Percentiles rank a stretch among this genome's conserved stretches.
Conservation (phyloP, 2,888 invertebrate genomes). For the Galerucella calmariensis region DNA sequence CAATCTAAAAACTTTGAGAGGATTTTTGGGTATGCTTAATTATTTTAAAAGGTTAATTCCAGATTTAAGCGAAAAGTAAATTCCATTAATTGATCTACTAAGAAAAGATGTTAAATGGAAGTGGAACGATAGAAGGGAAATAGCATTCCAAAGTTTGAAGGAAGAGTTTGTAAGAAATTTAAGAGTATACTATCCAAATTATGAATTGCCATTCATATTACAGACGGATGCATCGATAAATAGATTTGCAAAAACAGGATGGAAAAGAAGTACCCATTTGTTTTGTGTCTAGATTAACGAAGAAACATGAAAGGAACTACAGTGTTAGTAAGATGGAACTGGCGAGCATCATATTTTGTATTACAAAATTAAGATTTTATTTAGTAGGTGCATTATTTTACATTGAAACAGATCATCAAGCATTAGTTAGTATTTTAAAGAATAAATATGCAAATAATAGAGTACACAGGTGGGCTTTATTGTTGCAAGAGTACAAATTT, state of each 20-base stretch:
- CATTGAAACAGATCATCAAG: not conserved
- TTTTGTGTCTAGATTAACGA: constrained; percentile 12
- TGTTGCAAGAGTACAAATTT: too few relatives aligned
- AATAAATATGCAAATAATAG: too few relatives aligned
- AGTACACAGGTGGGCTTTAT: too few relatives aligned
- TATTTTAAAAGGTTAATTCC: constrained; percentile 10
- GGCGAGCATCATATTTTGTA: constrained; percentile 8
- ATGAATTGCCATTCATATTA: constrained; percentile 9
- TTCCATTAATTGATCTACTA: not conserved
- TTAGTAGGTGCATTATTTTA: constrained; percentile 2
- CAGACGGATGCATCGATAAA: constrained; percentile 13
- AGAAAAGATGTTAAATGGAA: constrained; percentile 14
- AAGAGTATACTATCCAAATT: too few relatives aligned
- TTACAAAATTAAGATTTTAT: not conserved
- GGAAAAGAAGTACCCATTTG: constrained; percentile 16
- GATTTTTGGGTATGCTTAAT: constrained; percentile 10
- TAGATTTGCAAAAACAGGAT: constrained; percentile 17
- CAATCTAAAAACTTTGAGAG: not conserved
- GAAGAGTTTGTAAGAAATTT: not conserved
- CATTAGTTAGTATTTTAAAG: too few relatives aligned
- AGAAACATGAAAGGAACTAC: constrained; percentile 20
- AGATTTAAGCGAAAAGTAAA: constrained; percentile 4
- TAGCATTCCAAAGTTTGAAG: not conserved
- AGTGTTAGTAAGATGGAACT: constrained; percentile 4
- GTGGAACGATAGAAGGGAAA: constrained; percentile 4